Conservation (phyloP, 2,113 vertebrate genomes). For the Xyrauchen texanus region DNA sequence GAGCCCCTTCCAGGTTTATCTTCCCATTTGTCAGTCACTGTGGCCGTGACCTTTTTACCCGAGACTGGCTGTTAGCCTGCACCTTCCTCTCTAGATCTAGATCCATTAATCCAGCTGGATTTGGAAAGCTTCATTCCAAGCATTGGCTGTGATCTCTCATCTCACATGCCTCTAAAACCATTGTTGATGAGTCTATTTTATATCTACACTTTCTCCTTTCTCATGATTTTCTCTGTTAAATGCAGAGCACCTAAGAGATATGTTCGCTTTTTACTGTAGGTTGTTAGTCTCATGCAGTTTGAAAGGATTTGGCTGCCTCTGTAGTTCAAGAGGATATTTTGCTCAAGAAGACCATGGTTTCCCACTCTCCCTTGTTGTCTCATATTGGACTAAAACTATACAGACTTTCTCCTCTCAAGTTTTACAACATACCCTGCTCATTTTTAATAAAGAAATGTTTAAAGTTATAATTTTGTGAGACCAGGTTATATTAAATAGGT, state of each 20-base stretch:
- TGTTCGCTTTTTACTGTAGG: neutral
- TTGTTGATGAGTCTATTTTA: conserved; percentile 49
- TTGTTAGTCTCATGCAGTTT: neutral
- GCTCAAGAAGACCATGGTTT: neutral
- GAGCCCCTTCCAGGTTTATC: conserved; percentile 40
- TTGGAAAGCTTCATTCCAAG: conserved; percentile 58
- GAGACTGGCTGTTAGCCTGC: conserved; percentile 26
- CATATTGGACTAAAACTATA: conserved; percentile 17
- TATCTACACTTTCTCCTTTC: neutral
- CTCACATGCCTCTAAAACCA: conserved; percentile 19
- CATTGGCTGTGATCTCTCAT: conserved; percentile 39
- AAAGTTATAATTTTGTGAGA: conserved; percentile 1
- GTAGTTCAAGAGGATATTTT: neutral
- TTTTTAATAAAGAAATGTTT: conserved; percentile 13
- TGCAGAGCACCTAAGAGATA: neutral
- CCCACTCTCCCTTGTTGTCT: conserved; percentile 25
- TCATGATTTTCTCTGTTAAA: neutral
- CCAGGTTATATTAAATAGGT: conserved; percentile 23
- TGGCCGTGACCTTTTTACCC: conserved; percentile 57
- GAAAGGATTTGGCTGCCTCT: neutral
- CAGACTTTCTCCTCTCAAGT: neutral
- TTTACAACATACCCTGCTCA: neutral
- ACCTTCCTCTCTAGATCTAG: conserved; percentile 23
- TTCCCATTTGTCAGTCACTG: conserved; percentile 32
- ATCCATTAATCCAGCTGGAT: conserved; percentile 56